These are phyloP conservation scores for Monopterus albus DNA, from an alignment of 2,113 vertebrate species.

Conservation along the genomic window DNA sequence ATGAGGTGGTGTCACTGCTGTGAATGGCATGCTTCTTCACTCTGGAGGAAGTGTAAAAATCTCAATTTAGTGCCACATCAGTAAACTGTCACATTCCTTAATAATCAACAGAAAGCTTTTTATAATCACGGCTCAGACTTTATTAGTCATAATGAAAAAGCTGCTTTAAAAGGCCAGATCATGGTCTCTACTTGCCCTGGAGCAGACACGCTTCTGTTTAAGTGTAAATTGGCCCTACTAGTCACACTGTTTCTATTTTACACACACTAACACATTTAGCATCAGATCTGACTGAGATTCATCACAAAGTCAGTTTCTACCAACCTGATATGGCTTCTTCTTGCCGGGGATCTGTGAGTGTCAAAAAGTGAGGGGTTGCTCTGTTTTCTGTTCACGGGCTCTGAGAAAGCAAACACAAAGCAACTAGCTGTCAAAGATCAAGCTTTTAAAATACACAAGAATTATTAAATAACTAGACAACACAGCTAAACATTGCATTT, in stretches of 20 bases:
- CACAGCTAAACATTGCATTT: too few relatives aligned
- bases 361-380: constrained; percentile 95
- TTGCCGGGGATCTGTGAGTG: constrained; percentile 96
- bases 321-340: constrained; percentile 99
- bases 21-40: constrained; percentile 99
- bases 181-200: too few relatives aligned
- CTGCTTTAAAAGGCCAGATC: not conserved
- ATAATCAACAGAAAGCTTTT: not conserved
- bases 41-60: constrained; percentile 74
- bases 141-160: not conserved
- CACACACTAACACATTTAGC: not conserved
- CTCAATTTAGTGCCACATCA: not conserved
- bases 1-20: constrained; percentile 97
- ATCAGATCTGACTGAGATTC: not conserved
- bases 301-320: not conserved
- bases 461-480: too few relatives aligned
- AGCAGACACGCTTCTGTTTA: too few relatives aligned
- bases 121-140: not conserved
- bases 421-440: constrained; percentile 26
- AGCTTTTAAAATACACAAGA: not conserved
- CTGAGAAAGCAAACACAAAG: constrained; percentile 73
- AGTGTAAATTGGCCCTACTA: not conserved
- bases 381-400: constrained; percentile 97
- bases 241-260: too few relatives aligned
- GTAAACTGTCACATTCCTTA: not conserved